phyloP scores from a whole-genome alignment of 1,140 invertebrate species.

The Mesaphorura yosii region DNA sequence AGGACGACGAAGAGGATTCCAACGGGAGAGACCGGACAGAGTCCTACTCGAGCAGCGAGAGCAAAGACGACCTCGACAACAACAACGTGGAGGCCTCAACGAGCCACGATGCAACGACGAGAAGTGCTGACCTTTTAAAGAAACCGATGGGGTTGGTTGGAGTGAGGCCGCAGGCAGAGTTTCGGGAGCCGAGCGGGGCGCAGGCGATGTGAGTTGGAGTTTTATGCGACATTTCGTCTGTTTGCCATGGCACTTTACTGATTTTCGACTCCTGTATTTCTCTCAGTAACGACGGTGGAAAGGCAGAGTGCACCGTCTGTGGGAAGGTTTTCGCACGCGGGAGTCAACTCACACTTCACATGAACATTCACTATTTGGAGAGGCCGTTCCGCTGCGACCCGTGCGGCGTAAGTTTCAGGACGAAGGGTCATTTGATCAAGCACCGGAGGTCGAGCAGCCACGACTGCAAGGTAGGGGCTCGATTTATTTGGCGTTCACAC shows the following conservation, averaged over 20 bases:
- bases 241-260: no score
- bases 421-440: constrained; percentile 82
- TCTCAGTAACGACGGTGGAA: constrained; percentile 60
- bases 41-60: no score
- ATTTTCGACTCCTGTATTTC: no score
- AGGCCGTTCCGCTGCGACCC: constrained; percentile 79
- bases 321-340: constrained; percentile 81
- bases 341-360: constrained; percentile 76
- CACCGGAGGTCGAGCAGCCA: constrained; percentile 80
- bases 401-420: constrained; percentile 80
- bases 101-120: neutral
- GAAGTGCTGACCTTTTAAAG: constrained; percentile 6
- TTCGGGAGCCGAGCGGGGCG: constrained; percentile 29
- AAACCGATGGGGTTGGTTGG: neutral
- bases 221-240: no score
- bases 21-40: neutral
- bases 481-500: neutral
- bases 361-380: constrained; percentile 93
- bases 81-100: neutral
- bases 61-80: neutral
- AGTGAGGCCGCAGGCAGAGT: constrained; percentile 31
- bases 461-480: constrained; percentile 63
- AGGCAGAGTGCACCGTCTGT: constrained; percentile 74
- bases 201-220: constrained; percentile 27
- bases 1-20: neutral